Conservation (phyloP, 2,797 vertebrate genomes). For the Tokudaia tokunoshimensis region DNA sequence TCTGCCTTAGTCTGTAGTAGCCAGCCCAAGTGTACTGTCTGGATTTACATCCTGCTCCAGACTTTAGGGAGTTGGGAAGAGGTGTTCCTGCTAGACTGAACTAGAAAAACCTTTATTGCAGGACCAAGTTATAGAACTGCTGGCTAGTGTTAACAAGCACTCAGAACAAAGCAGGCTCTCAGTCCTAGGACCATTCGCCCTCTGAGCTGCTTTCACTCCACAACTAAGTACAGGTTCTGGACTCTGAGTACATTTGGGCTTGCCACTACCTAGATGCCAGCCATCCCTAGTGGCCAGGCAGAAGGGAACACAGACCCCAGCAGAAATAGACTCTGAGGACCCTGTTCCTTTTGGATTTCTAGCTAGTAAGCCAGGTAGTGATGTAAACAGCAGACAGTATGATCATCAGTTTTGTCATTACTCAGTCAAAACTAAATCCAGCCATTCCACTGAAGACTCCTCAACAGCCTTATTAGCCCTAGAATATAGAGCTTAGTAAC, state of each 20-base stretch:
- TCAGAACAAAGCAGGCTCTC: not conserved
- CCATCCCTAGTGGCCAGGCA: not conserved
- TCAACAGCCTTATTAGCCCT: not conserved
- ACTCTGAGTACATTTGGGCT: not conserved
- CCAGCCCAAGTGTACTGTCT: not conserved
- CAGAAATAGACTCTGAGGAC: not conserved
- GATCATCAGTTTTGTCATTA: not conserved
- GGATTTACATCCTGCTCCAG: not conserved
- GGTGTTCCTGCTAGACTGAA: not conserved
- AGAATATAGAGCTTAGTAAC: accelerated
- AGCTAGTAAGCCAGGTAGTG: not conserved
- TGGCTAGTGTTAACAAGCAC: not conserved
- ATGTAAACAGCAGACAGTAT: not conserved
- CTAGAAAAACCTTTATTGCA: not conserved
- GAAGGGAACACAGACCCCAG: not conserved
- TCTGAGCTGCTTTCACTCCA: not conserved
- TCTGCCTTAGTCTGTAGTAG: not conserved
- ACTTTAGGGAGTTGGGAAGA: not conserved
- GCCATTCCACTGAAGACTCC: not conserved
- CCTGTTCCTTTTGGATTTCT: not conserved
- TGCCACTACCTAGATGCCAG: too few relatives aligned
- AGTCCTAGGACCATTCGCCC: not conserved
- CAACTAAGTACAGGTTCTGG: too few relatives aligned
- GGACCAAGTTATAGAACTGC: not conserved
- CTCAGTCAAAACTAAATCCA: not conserved